Conservation (phyloP, 2,888 invertebrate species). For the Incurvaria masculella region DNA sequence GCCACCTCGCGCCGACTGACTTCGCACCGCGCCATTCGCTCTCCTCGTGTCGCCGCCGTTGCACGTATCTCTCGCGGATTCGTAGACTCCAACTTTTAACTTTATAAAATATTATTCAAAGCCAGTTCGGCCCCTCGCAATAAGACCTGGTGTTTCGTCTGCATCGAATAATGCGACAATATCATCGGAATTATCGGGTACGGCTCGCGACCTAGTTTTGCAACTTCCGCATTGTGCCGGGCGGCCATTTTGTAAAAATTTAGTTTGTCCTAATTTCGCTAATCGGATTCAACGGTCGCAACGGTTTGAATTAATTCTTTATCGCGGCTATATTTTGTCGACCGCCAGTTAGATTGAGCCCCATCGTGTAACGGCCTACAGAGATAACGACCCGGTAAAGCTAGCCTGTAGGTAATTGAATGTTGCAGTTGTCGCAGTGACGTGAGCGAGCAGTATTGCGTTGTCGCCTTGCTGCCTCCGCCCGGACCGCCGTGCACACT, state of each 20-base stretch:
- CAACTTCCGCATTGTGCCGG: constrained; percentile 43
- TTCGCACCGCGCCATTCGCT: constrained; percentile 37
- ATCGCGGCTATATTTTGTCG: not conserved
- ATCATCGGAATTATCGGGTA: constrained; percentile 28
- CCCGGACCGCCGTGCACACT: constrained; percentile 17
- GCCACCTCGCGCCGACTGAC: constrained; percentile 14
- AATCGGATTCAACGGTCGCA: not conserved
- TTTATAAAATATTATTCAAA: too few relatives aligned
- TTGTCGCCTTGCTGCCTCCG: constrained; percentile 9
- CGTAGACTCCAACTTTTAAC: too few relatives aligned
- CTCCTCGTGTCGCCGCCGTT: constrained; percentile 33
- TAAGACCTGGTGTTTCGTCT: not conserved
- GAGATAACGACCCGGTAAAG: constrained; percentile 9
- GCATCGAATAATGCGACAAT: not conserved
- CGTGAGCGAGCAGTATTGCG: constrained; percentile 18
- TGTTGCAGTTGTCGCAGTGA: constrained; percentile 23
- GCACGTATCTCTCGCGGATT: constrained; percentile 22
- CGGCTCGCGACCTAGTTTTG: constrained; percentile 44
- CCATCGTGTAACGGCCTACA: constrained; percentile 11
- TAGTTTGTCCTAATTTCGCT: not conserved
- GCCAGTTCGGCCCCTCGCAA: too few relatives aligned
- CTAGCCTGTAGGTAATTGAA: constrained; percentile 14
- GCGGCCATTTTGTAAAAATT: constrained; percentile 34
- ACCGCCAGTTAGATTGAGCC: not conserved
- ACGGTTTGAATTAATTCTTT: not conserved